A percentile compares a stretch with the other conserved stretches of the same genome.
Conservation (phyloP, 1,140 invertebrate genomes). For the Teleopsis dalmanni region DNA sequence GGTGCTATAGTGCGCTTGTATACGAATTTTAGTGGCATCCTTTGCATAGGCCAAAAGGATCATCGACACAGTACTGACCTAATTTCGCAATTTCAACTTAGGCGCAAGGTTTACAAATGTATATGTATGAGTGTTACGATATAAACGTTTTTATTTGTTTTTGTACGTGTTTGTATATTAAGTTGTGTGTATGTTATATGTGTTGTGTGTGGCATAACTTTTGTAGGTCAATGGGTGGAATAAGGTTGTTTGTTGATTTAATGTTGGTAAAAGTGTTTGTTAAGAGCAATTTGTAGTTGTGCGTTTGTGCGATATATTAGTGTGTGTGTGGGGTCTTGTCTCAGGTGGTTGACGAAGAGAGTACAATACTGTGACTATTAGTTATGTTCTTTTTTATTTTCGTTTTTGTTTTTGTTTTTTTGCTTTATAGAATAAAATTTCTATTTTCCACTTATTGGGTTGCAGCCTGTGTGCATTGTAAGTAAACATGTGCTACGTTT, state of each 20-base stretch:
- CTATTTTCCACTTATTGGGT: too few species aligned
- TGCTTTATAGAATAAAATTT: too few species aligned
- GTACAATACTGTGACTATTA: too few species aligned
- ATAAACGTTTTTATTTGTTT: neutral
- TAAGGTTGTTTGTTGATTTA: slow-evolving; percentile 9
- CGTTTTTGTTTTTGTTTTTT: too few species aligned
- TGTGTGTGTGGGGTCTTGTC: too few species aligned
- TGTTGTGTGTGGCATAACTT: neutral
- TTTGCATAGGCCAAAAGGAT: slow-evolving; percentile 36
- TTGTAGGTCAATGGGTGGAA: slow-evolving; percentile 13
- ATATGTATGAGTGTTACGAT: neutral
- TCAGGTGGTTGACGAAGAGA: too few species aligned
- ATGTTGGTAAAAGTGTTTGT: too few species aligned
- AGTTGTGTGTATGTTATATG: neutral
- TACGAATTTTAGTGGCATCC: slow-evolving; percentile 20
- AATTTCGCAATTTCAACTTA: slow-evolving; percentile 40
- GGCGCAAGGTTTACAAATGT: slow-evolving; percentile 27
- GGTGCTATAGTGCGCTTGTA: neutral
- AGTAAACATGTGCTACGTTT: too few species aligned
- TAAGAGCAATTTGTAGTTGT: too few species aligned
- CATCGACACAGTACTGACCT: slow-evolving; percentile 45
- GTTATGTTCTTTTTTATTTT: too few species aligned
- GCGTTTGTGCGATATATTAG: too few species aligned
- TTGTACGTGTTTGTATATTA: neutral
- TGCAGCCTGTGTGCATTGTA: too few species aligned